phyloP scores from a whole-genome alignment of 2,797 vertebrate species.

The Parauchenoglanis punctatus region DNA sequence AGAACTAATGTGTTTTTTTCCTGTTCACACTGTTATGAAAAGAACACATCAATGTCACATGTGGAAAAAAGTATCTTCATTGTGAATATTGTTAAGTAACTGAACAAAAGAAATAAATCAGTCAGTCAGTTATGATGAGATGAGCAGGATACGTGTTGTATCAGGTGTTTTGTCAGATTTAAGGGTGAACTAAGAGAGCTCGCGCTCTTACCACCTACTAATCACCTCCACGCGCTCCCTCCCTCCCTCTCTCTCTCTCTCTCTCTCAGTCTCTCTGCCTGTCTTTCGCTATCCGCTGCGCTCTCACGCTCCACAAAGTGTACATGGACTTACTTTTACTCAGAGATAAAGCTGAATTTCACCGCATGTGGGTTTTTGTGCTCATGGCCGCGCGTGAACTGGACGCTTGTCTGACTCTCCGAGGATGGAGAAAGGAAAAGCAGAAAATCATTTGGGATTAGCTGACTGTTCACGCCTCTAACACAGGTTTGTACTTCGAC shows the following conservation, averaged over 20 bases:
- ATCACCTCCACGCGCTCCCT: background rate
- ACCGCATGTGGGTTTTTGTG: background rate
- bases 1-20: background rate
- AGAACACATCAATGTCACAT: background rate
- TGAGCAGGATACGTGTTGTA: background rate
- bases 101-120: background rate
- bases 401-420: conserved; percentile 32
- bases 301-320: background rate
- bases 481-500: conserved; percentile 40
- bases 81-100: background rate
- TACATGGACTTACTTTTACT: background rate
- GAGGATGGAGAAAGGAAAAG: conserved; percentile 61
- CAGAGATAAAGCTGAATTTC: background rate
- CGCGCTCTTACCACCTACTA: background rate
- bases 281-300: background rate
- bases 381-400: conserved; percentile 20
- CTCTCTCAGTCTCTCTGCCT: background rate
- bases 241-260: background rate
- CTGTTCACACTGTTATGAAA: background rate
- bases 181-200: background rate
- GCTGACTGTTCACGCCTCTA: conserved; percentile 1
- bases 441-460: conserved; percentile 11
- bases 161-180: background rate
- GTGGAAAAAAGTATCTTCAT: background rate
- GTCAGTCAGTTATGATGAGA: background rate